Evolutionary conservation across 2,797 vertebrate species (phyloP).

Genomic region (Clarias pachynema): DNA sequence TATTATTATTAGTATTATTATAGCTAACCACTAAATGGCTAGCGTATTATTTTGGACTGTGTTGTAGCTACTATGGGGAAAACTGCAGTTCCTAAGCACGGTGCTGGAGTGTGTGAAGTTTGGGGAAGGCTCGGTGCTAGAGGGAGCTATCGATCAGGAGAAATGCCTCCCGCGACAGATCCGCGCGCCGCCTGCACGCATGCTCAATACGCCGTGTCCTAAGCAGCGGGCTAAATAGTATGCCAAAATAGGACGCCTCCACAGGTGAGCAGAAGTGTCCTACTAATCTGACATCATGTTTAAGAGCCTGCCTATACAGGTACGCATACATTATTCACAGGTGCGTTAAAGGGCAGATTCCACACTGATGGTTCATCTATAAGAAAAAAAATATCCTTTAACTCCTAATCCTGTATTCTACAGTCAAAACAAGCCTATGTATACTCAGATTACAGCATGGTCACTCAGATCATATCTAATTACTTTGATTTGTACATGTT

Average conservation of each 20-base stretch:
- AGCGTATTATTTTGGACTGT: not conserved
- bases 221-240: not conserved
- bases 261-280: not conserved
- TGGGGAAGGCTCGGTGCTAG: constrained; percentile 54
- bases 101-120: constrained; percentile 26
- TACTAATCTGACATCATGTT: constrained; percentile 5
- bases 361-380: too few relatives aligned
- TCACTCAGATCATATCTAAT: not conserved
- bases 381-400: not conserved
- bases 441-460: not conserved
- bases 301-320: not conserved
- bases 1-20: not conserved
- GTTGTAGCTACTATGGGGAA: not conserved
- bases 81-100: not conserved
- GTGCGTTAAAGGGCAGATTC: not conserved
- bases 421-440: not conserved
- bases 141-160: constrained; percentile 64
- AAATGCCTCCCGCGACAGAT: constrained; percentile 38
- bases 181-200: constrained; percentile 44
- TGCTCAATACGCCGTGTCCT: constrained; percentile 31
- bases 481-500: not conserved
- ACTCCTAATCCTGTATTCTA: too few relatives aligned
- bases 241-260: not conserved
- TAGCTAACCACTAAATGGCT: not conserved
- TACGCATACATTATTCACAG: not conserved